Percentiles rank a stretch among this genome's conserved stretches.
These are phyloP conservation scores for Ariopsis seemanni DNA, from an alignment of 2,113 vertebrate species.

Conservation along the genomic window DNA sequence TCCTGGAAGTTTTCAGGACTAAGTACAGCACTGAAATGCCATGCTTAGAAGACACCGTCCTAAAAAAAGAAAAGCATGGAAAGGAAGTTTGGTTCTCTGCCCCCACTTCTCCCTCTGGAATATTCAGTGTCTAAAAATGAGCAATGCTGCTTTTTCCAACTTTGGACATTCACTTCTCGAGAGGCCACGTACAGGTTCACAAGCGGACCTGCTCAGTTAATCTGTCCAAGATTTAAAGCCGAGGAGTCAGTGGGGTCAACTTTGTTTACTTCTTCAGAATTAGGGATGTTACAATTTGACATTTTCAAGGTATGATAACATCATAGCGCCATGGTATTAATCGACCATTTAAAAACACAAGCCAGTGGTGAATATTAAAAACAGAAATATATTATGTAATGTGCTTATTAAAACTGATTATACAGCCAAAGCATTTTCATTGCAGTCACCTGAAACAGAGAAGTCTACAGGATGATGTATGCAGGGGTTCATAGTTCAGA, in stretches of 20 bases:
- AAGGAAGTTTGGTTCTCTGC: neutral
- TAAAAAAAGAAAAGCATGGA: neutral
- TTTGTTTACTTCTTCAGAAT: neutral
- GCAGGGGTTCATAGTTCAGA: neutral
- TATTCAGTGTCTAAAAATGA: neutral
- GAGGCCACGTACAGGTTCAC: neutral
- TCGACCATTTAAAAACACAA: too few relatives aligned
- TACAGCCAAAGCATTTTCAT: neutral
- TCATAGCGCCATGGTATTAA: neutral
- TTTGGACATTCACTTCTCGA: constrained; percentile 9
- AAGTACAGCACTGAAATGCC: neutral
- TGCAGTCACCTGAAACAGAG: too few relatives aligned
- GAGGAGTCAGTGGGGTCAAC: neutral
- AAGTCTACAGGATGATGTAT: neutral
- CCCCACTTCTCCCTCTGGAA: neutral
- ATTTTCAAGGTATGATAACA: neutral
- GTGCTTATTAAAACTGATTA: neutral
- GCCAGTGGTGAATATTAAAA: neutral
- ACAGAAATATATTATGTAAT: neutral
- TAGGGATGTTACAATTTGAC: neutral
- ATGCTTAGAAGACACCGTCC: neutral
- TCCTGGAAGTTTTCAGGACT: neutral
- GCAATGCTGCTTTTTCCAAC: constrained; percentile 6
- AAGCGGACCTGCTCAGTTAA: neutral
- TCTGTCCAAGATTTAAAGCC: neutral